Conservation (phyloP, 37 sponge, comb jelly and placozoan species). For the Halichondria panicea region DNA sequence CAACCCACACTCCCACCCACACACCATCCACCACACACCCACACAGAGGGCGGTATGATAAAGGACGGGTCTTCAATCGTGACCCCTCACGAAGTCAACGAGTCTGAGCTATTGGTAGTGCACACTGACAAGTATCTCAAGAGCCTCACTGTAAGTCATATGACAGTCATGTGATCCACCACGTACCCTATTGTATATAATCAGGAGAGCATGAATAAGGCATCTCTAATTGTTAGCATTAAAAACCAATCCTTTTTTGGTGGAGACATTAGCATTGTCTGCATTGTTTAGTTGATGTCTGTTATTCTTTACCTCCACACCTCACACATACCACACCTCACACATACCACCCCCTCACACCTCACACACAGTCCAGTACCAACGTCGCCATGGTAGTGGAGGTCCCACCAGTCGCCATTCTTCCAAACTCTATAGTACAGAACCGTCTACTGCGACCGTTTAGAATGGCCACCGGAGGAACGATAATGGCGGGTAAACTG, state of each 20-base stretch:
- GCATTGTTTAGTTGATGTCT: no score
- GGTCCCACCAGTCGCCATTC: slow-evolving; percentile 75
- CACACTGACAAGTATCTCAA: slow-evolving; percentile 72
- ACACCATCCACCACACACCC: no score
- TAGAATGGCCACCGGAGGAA: slow-evolving; percentile 79
- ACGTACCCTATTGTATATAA: no score
- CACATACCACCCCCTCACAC: neutral
- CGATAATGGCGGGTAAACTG: slow-evolving; percentile 82
- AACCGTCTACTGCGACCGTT: slow-evolving; percentile 62
- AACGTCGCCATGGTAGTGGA: slow-evolving; percentile 84
- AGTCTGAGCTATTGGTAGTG: slow-evolving; percentile 47
- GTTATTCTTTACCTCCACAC: neutral
- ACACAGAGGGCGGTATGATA: slow-evolving; percentile 49
- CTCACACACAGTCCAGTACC: slow-evolving; percentile 34
- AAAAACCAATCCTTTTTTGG: no score
- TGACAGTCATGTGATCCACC: no score
- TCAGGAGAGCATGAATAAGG: no score
- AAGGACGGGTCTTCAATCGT: slow-evolving; percentile 37
- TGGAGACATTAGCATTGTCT: no score
- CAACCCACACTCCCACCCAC: no score
- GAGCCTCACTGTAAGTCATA: slow-evolving; percentile 58
- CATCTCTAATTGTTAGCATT: no score
- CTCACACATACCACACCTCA: neutral
- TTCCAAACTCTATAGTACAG: slow-evolving; percentile 77
- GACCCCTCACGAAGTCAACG: slow-evolving; percentile 56